Evolutionary conservation across 1,140 invertebrate species (phyloP).

Genomic region (Theocolax elegans): DNA sequence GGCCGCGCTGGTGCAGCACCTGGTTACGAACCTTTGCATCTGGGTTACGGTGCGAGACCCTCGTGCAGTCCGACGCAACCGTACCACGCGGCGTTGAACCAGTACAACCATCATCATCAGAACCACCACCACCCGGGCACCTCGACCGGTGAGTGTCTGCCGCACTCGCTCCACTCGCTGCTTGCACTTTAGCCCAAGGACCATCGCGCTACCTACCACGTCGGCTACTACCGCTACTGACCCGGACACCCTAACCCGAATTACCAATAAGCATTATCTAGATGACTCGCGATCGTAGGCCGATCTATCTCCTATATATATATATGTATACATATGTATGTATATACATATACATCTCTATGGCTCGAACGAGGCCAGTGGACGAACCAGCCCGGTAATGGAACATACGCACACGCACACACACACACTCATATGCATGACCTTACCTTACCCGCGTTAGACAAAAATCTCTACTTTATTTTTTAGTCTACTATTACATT

Average conservation of each 20-base stretch:
- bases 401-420: constrained; percentile 42
- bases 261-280: too few relatives aligned
- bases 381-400: constrained; percentile 47
- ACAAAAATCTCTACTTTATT: too few relatives aligned
- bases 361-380: not conserved
- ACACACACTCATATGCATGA: too few relatives aligned
- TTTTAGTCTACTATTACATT: too few relatives aligned
- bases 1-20: constrained; percentile 57
- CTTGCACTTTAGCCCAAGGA: constrained; percentile 68
- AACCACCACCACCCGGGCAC: constrained; percentile 73
- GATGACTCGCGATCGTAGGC: too few relatives aligned
- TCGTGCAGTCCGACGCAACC: constrained; percentile 76
- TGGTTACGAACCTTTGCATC: constrained; percentile 75
- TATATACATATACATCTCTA: too few relatives aligned
- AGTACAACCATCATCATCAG: constrained; percentile 68
- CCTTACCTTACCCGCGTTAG: too few relatives aligned
- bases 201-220: constrained; percentile 25
- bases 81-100: constrained; percentile 72
- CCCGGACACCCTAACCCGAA: not conserved
- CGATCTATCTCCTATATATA: too few relatives aligned
- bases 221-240: constrained; percentile 43
- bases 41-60: constrained; percentile 73
- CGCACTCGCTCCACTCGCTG: constrained; percentile 69
- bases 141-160: constrained; percentile 72
- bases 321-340: too few relatives aligned